Conservation (phyloP, 2,888 invertebrate species). For the Eurytoma adleriae region DNA sequence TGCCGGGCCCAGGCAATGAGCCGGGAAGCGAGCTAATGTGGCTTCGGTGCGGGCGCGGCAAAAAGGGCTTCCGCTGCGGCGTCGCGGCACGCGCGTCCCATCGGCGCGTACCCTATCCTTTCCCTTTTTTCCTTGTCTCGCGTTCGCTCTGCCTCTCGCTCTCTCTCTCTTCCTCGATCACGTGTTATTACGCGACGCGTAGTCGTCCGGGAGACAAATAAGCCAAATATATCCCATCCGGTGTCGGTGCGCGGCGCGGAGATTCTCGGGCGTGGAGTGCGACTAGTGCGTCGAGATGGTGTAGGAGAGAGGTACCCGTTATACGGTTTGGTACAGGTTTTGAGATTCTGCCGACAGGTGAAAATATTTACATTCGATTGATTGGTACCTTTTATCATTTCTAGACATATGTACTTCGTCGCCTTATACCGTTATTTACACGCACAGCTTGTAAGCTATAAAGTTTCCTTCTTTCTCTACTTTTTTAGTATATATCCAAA, state of each 20-base stretch:
- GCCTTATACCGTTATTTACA: too few species aligned
- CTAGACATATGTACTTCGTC: too few species aligned
- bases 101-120: slow-evolving; percentile 1
- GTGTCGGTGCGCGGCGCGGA: background rate
- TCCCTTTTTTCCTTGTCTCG: background rate
- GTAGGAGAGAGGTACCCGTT: too few species aligned
- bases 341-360: too few species aligned
- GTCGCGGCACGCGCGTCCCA: background rate
- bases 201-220: slow-evolving; percentile 15
- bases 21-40: slow-evolving; percentile 18
- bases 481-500: too few species aligned
- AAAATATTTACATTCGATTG: too few species aligned
- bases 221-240: slow-evolving; percentile 44
- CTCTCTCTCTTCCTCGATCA: background rate
- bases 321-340: too few species aligned
- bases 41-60: slow-evolving; percentile 5
- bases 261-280: background rate
- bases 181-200: background rate
- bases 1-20: slow-evolving; percentile 15
- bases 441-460: too few species aligned
- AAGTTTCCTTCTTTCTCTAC: too few species aligned
- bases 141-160: background rate
- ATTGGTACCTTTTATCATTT: too few species aligned
- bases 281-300: background rate
- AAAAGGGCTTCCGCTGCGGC: slow-evolving; percentile 10